These are phyloP conservation scores for Turritopsis rubra DNA, from an alignment of 30 jellyfish, hydroid and myxozoan species.

Conservation along the genomic window DNA sequence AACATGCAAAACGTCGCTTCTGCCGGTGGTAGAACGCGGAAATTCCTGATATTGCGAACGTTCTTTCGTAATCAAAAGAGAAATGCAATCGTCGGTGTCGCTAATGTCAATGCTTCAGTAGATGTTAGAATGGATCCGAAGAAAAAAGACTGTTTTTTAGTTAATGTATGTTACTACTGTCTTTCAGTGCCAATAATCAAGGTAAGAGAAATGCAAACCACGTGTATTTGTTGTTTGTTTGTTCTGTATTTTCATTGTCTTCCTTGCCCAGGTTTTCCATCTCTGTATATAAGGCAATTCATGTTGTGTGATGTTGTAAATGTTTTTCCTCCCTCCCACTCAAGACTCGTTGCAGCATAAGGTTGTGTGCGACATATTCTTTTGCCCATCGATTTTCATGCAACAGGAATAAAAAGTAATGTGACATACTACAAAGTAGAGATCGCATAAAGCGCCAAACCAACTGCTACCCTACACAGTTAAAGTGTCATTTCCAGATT, in stretches of 20 bases:
- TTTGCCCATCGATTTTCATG: no score
- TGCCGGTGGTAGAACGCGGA: neutral
- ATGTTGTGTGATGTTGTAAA: no score
- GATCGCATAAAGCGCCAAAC: no score
- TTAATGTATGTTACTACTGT: neutral
- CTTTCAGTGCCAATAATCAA: neutral
- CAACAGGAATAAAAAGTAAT: no score
- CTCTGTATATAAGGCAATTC: no score
- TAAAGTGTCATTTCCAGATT: no score
- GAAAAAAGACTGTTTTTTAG: neutral
- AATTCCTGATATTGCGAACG: conserved; percentile 3
- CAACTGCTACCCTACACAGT: no score
- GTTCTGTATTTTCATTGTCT: neutral
- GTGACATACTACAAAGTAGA: no score
- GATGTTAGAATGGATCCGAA: neutral
- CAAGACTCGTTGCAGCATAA: no score
- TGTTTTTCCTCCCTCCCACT: no score
- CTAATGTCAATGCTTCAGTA: neutral
- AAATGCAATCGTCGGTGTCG: conserved; percentile 4
- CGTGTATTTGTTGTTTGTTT: neutral
- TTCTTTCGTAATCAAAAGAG: neutral
- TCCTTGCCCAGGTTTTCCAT: no score
- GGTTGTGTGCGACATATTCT: no score
- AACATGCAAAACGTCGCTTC: conserved; percentile 20
- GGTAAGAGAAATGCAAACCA: neutral